Evolutionary conservation across 92 coral and sea anemone species (phyloP), one percentile per base, ranked within the genome.

Genomic region (Palythoa grandiflora): DNA sequence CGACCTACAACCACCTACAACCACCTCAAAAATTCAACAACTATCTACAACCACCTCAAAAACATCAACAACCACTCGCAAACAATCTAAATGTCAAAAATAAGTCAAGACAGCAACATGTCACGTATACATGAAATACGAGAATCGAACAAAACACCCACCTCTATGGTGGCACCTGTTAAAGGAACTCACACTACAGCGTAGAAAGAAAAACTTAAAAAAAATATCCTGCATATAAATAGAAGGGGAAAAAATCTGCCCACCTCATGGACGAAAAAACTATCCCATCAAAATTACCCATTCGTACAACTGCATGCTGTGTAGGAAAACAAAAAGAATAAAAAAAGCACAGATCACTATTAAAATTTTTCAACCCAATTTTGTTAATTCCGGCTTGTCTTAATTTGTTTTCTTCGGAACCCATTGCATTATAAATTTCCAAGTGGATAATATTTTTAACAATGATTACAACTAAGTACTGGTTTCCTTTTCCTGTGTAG

Each of bases 81-180:
- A 28, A 28, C 28, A 59, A 59, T 59, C 66, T 70, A 37, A 70
- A 70, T 70, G 74, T 63, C 70, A 19, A 63, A 63, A 63, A 70
- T 70, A 70, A 70, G 74, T 8, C 74, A 8, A 28, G 74, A 70
- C 74, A 47, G 17, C 74, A 70, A 70, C 74, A 70, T 70, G 17
- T 28, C 74, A 70, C 47, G 44, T 36, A 28, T 35, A 68, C 73
- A 68, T 36, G 73, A 36, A 68, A 68, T 68, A 68, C 73, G 73
- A 68, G 73, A 68, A 68, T 68, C 73, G 73, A 68, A 70, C 74
- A 70, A 70, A 70, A 37, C 74, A 70, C 17, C 74, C 74, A 70
- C 47, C 44, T 70, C 74, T 61, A 61, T 61, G 68, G 68, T 61
- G 68, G 44, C 38, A 37, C 73, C 66, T 59, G 66, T 59, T 59